These are phyloP conservation scores for Corydoras sp. DNA, from an alignment of 2,113 vertebrate genomes.

Conservation along the genomic window DNA sequence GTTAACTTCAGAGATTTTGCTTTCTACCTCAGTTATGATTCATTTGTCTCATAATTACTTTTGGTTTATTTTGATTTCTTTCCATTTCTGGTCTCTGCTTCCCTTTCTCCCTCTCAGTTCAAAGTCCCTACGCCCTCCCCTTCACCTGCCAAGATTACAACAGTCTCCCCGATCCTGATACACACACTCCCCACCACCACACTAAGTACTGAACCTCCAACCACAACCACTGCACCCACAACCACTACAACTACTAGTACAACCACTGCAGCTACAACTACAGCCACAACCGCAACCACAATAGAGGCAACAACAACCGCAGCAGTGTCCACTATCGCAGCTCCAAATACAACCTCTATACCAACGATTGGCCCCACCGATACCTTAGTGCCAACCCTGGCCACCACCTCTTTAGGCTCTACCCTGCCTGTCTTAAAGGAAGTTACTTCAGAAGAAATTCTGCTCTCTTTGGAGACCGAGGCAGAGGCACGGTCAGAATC, in stretches of 20 bases:
- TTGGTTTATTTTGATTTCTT: slow-evolving; percentile 37
- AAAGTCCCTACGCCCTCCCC: slow-evolving; percentile 59
- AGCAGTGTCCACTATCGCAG: slow-evolving; percentile 8
- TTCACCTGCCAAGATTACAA: slow-evolving; percentile 43
- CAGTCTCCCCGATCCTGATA: slow-evolving; percentile 35
- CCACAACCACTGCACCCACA: slow-evolving; percentile 30
- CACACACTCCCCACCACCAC: slow-evolving; percentile 14
- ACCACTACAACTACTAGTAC: neutral
- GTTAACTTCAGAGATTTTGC: slow-evolving; percentile 35
- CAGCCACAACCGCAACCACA: slow-evolving; percentile 25
- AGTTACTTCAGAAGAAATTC: slow-evolving; percentile 7
- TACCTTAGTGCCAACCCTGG: slow-evolving; percentile 21
- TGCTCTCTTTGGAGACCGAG: slow-evolving; percentile 17
- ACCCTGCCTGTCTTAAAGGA: slow-evolving; percentile 33
- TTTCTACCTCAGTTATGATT: slow-evolving; percentile 25
- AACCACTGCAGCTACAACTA: slow-evolving; percentile 3
- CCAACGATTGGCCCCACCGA: slow-evolving; percentile 37
- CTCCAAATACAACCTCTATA: slow-evolving; percentile 36
- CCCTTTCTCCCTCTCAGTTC: slow-evolving; percentile 51
- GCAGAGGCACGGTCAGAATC: slow-evolving; percentile 28
- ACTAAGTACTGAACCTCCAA: slow-evolving; percentile 21
- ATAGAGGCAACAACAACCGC: slow-evolving; percentile 44
- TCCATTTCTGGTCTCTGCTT: slow-evolving; percentile 39
- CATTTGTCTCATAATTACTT: slow-evolving; percentile 15
- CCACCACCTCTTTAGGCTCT: slow-evolving; percentile 32